Base-by-base conservation (phyloP, 2,888 invertebrate species). In the Drosophila phalerata region DNA sequence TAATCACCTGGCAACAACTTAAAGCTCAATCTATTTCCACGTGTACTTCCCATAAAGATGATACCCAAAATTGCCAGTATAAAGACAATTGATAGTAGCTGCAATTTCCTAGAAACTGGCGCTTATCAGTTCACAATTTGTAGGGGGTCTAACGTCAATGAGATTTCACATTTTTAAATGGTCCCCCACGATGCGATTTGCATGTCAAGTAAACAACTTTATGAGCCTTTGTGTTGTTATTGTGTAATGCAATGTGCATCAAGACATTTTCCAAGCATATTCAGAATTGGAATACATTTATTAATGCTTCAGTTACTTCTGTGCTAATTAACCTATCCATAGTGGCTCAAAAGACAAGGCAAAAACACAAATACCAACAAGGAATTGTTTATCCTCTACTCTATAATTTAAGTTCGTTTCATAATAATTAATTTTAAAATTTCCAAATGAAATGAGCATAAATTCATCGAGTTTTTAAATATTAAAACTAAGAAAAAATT, bases 1-100 rank as follows among this genome's bases (percentile, higher is more conserved):
- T 17, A 65, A 60, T 76, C 70, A 86, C 85, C 62, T 73, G 51
- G 73, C 69, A 81, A 86, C 81, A 64, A 30, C 5, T 25, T 22
- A 6, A n/a, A 17, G 22, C 25, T 34, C 19, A 28, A 32, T 19
- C n/a, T 19, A n/a, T 8, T 56, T 22, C 32, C 55, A 47, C 45
- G 57, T 57, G 57, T 30, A 17, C 15, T 11, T 43, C 15, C 43
- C 15, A 15, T 9, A 17, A 37, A 22, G 37, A 34, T 43, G 22
- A 22, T 13, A 22, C 11, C 13, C 55, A 19, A 55, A 30, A 28
- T n/a, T 43, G n/a, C 6, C 4, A n/a, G 8, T 8, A 22, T 49
- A 49, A 49, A 49, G 34, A 19, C 32, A 49, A 22, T n/a, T 55
- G 30, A 30, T 55, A 42, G 13, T n/a, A 25, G 34, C 56, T 34